Evolutionary conservation across 2,797 vertebrate genomes (phyloP), one percentile per base, ranked within the genome.

Genomic region (Acipenser oxyrinchus): DNA sequence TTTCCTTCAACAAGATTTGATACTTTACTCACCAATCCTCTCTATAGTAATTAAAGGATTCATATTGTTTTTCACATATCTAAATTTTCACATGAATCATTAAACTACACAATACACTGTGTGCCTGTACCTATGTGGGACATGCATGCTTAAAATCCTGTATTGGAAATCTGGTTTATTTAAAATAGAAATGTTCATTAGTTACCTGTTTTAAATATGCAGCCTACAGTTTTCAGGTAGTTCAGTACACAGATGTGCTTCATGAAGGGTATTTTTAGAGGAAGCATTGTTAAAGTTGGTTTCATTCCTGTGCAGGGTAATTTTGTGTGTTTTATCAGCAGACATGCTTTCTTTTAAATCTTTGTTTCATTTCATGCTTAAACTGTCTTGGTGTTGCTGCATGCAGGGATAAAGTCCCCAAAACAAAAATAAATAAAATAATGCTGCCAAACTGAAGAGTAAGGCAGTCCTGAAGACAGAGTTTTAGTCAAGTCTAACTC

Each of bases 291-390:
- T n/a, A 55, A 55, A 1, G 9, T 55, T n/a, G 4, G 9, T 55
- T 55, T 10, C 53, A 55, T 55, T 55, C 53, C 53, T 10, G n/a
- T 55, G 53, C 7, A n/a, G 53, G n/a, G n/a, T 10, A 55, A 1
- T 55, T 55, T 55, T 55, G 53, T 10, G n/a, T 55, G 9, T 55
- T 55, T n/a, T 6, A 10, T 7, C n/a, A n/a, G 6, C 53, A 55
- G 53, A n/a, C 53, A 55, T 10, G 53, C 53, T 55, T 10, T 55
- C 9, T n/a, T 55, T 55, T 55, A 55, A 55, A 55, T 55, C 10
- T 55, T 55, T 55, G 53, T 55, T 55, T 55, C 10, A 55, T n/a
- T 55, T 55, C 53, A 55, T n/a, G n/a, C n/a, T 55, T 55, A 55
- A 55, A 55, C n/a, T 55, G n/a, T 55, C 53, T 55, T 55, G 53